These are phyloP conservation scores for Rhaphigaster nebulosa DNA, from an alignment of 2,888 invertebrate genomes.

Conservation along the genomic window DNA sequence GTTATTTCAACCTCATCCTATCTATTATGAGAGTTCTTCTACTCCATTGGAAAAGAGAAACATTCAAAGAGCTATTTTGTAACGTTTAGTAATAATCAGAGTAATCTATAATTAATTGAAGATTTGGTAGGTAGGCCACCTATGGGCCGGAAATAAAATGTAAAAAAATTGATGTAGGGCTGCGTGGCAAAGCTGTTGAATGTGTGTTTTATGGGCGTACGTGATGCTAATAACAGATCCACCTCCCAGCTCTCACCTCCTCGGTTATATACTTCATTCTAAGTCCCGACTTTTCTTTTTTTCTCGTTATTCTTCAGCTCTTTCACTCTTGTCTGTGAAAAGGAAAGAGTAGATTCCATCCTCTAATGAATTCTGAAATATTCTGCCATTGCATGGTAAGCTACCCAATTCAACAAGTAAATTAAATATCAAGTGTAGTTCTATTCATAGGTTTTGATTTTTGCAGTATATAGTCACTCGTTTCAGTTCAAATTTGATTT, in stretches of 20 bases:
- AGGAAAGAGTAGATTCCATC: neutral
- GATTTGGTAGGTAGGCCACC: neutral
- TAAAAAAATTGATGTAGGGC: constrained; percentile 20
- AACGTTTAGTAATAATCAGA: neutral
- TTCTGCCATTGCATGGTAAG: neutral
- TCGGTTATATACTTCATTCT: neutral
- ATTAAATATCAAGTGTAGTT: no score
- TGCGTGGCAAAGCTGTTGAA: constrained; percentile 19
- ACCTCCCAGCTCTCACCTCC: neutral
- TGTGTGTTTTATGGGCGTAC: constrained; percentile 33
- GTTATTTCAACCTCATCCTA: no score
- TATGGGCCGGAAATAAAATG: neutral
- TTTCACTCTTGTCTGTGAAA: neutral
- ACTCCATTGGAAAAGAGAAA: no score
- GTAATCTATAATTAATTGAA: neutral
- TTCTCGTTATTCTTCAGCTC: neutral
- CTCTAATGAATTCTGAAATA: neutral
- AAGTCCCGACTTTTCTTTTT: neutral
- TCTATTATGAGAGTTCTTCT: no score
- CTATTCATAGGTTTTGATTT: no score
- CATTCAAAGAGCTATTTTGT: neutral
- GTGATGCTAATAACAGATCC: constrained; percentile 38
- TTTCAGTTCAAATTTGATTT: no score
- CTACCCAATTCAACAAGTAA: no score
- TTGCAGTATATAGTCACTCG: no score